A percentile compares a stretch with the other conserved stretches of the same genome.
phyloP scores from a whole-genome alignment of 2,888 invertebrate genomes.

The Archips crataeganus region DNA sequence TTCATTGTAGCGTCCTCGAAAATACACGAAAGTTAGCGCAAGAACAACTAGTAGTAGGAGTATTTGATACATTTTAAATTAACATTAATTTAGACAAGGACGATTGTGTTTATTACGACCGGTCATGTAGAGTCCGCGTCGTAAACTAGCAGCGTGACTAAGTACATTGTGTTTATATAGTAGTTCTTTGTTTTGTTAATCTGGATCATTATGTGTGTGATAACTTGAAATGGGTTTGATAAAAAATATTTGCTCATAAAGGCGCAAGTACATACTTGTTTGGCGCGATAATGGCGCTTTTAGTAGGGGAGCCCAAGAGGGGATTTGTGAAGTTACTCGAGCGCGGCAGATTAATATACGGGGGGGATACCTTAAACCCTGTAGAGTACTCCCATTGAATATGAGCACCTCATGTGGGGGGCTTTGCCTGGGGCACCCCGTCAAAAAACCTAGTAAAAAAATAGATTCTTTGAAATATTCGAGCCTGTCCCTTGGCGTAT shows the following conservation, averaged over 20 bases:
- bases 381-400: too few relatives aligned
- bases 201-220: neutral
- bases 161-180: neutral
- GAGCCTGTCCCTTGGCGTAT: constrained; percentile 50
- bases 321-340: too few relatives aligned
- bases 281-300: neutral
- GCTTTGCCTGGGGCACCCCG: too few relatives aligned
- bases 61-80: constrained; percentile 25
- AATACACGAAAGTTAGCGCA: constrained; percentile 14
- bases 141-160: neutral
- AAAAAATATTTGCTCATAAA: neutral
- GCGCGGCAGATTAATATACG: too few relatives aligned
- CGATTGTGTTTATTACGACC: neutral
- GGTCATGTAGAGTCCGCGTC: neutral
- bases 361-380: too few relatives aligned
- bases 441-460: too few relatives aligned
- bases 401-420: too few relatives aligned
- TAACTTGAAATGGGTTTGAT: neutral
- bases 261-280: neutral
- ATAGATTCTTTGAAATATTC: too few relatives aligned
- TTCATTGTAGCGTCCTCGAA: constrained; percentile 54
- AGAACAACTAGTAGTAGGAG: constrained; percentile 12
- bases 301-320: too few relatives aligned
- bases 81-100: neutral
- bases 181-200: neutral